Evolutionary conservation across 53 echinoderm and acorn worm genomes (phyloP).

Genomic region (Holothuria leucospilota): DNA sequence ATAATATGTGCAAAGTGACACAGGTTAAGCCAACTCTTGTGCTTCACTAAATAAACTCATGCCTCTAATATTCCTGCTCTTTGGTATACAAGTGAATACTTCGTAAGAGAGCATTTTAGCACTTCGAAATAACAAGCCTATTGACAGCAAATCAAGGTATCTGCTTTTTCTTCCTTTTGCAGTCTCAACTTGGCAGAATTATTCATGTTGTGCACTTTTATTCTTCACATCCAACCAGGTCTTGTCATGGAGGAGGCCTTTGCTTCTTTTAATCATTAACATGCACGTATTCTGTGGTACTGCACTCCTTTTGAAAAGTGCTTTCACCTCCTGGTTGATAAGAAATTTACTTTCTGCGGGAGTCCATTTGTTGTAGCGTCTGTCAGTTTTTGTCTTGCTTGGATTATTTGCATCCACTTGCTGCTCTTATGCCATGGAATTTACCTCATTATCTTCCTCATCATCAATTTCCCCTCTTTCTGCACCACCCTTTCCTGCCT

Average conservation of each 20-base stretch:
- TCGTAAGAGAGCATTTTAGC: too few species aligned
- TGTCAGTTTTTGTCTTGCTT: not conserved
- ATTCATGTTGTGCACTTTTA: conserved; percentile 20
- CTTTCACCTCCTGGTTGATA: not conserved
- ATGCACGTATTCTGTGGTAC: not conserved
- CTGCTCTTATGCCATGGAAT: not conserved
- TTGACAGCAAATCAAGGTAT: too few species aligned
- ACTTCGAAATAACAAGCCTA: too few species aligned
- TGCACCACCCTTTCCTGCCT: not conserved
- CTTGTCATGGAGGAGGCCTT: conserved; percentile 10
- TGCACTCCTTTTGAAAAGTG: not conserved
- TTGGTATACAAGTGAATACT: too few species aligned
- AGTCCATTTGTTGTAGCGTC: conserved; percentile 27
- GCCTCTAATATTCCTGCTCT: too few species aligned
- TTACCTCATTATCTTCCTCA: too few species aligned
- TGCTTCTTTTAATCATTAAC: conserved; percentile 11
- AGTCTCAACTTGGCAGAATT: not conserved
- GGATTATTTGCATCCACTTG: not conserved
- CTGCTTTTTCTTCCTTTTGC: not conserved
- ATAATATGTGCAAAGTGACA: too few species aligned
- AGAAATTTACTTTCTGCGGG: not conserved
- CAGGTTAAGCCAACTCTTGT: too few species aligned
- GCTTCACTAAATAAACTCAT: too few species aligned
- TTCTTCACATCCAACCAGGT: not conserved
- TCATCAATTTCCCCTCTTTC: too few species aligned